Evolutionary conservation across 1,140 invertebrate genomes (phyloP).

Genomic region (Theocolax elegans): DNA sequence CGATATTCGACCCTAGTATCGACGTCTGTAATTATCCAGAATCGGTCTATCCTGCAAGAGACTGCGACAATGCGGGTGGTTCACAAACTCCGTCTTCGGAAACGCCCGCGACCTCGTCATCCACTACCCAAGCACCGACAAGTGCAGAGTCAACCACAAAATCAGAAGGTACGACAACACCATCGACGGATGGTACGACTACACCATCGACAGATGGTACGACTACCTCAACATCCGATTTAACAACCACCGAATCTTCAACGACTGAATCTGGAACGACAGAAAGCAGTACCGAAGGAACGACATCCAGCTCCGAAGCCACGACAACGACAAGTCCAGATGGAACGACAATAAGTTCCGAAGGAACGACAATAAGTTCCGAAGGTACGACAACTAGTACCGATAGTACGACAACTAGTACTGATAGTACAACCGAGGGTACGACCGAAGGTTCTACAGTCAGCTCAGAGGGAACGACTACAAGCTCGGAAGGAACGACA

Average conservation of each 20-base stretch:
- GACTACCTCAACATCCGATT: constrained; percentile 17
- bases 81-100: constrained; percentile 52
- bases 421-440: no score
- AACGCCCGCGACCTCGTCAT: constrained; percentile 34
- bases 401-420: constrained; percentile 39
- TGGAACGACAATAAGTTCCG: constrained; percentile 31
- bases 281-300: constrained; percentile 44
- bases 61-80: constrained; percentile 57
- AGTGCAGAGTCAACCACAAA: constrained; percentile 23
- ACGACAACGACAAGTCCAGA: constrained; percentile 32
- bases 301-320: constrained; percentile 5
- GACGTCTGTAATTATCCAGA: constrained; percentile 69
- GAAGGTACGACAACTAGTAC: constrained; percentile 34
- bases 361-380: background rate
- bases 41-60: constrained; percentile 67
- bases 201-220: constrained; percentile 23
- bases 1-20: constrained; percentile 69
- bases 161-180: constrained; percentile 14
- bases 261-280: constrained; percentile 40
- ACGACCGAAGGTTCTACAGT: constrained; percentile 46
- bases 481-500: constrained; percentile 1
- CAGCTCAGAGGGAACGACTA: constrained; percentile 44
- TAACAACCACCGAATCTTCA: constrained; percentile 25
- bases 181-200: constrained; percentile 12
- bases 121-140: constrained; percentile 28